Percentiles rank a stretch among this genome's conserved stretches.
These are phyloP conservation scores for Noctuana brunneofusca DNA, from an alignment of 2,888 invertebrate species.

Conservation along the genomic window DNA sequence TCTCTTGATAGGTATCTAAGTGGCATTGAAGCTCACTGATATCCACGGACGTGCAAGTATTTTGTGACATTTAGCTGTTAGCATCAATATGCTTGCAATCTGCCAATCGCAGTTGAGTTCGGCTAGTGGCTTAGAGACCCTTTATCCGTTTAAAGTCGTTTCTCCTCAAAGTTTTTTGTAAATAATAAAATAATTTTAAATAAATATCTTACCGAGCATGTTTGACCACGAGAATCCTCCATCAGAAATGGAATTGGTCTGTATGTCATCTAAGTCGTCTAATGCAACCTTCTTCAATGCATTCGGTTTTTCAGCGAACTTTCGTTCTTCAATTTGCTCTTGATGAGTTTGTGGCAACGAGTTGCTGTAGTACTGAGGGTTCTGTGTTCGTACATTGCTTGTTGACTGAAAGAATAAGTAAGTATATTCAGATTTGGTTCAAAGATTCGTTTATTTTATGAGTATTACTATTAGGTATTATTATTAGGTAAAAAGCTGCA, in stretches of 20 bases:
- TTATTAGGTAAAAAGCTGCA: no score
- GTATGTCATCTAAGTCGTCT: conserved; percentile 91
- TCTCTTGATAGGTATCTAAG: neutral
- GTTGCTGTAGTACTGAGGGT: conserved; percentile 76
- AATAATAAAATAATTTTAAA: neutral
- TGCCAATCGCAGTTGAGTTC: no score
- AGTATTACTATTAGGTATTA: no score
- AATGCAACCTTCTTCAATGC: conserved; percentile 93
- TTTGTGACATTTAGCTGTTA: no score
- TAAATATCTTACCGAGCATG: conserved; percentile 85
- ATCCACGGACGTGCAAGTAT: no score
- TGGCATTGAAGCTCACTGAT: no score
- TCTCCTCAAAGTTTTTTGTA: no score
- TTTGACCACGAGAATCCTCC: conserved; percentile 94
- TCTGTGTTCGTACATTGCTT: conserved; percentile 74
- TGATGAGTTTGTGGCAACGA: conserved; percentile 61
- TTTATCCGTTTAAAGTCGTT: no score
- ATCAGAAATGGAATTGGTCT: conserved; percentile 90
- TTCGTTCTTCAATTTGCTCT: conserved; percentile 84
- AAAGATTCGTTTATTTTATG: no score
- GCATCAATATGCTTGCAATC: no score
- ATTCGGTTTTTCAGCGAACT: conserved; percentile 95
- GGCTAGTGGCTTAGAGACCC: no score
- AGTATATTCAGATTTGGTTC: neutral
- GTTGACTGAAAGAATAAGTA: conserved; percentile 62